Evolutionary conservation across 2,888 invertebrate genomes (phyloP).

Genomic region (Leucophenga montana): DNA sequence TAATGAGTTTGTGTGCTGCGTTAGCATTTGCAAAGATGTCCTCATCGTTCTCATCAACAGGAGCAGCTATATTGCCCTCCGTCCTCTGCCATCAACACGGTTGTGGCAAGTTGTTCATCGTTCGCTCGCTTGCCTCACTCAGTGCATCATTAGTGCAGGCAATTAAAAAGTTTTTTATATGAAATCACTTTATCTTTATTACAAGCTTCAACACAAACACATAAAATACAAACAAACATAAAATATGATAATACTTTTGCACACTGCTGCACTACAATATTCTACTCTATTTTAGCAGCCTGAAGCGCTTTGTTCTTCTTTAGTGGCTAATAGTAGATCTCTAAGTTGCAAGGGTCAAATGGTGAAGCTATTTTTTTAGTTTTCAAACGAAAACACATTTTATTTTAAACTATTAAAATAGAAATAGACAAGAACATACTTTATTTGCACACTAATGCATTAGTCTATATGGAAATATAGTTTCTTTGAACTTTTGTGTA

Average conservation of each 20-base stretch:
- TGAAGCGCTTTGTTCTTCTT: too few relatives aligned
- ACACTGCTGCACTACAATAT: not conserved
- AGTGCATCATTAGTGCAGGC: constrained; percentile 67
- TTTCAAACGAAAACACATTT: too few relatives aligned
- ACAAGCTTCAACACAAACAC: constrained; percentile 32
- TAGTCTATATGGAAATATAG: too few relatives aligned
- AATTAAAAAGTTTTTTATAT: constrained; percentile 63
- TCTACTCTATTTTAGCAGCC: not conserved
- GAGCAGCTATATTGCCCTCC: not conserved
- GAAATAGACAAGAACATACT: too few relatives aligned
- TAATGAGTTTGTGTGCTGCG: constrained; percentile 50
- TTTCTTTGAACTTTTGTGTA: too few relatives aligned
- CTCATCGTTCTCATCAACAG: not conserved
- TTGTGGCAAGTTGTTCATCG: constrained; percentile 8
- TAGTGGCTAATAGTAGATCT: too few relatives aligned
- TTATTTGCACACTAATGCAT: too few relatives aligned
- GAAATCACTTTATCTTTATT: constrained; percentile 64
- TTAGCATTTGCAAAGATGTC: constrained; percentile 11
- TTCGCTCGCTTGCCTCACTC: constrained; percentile 18
- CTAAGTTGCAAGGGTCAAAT: too few relatives aligned
- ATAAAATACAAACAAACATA: constrained; percentile 51
- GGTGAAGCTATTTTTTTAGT: too few relatives aligned
- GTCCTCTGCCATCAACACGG: not conserved
- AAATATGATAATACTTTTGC: constrained; percentile 50
- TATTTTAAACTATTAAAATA: too few relatives aligned